Evolutionary conservation across 2,888 invertebrate genomes (phyloP).

Genomic region (Anaspis maculata): DNA sequence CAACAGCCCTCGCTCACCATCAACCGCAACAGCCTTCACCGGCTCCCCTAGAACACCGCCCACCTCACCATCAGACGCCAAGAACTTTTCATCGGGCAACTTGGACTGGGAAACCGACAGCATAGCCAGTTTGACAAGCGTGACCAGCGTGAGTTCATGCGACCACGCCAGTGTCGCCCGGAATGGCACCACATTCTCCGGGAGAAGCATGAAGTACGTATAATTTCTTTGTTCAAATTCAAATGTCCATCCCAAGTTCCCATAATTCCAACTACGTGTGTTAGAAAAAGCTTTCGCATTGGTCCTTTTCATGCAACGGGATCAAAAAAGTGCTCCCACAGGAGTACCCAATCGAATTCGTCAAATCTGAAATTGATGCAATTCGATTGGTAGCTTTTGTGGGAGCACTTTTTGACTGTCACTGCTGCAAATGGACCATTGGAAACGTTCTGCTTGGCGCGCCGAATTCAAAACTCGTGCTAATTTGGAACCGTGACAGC

Average conservation of each 20-base stretch:
- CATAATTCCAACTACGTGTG: conserved; percentile 3
- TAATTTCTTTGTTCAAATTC: neutral
- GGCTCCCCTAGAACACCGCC: conserved; percentile 33
- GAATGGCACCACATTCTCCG: conserved; percentile 52
- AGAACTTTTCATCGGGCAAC: conserved; percentile 53
- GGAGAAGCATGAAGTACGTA: conserved; percentile 41
- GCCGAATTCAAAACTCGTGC: too few species aligned
- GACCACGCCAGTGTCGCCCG: conserved; percentile 76
- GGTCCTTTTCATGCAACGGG: too few species aligned
- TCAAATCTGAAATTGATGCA: too few species aligned
- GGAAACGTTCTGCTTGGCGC: too few species aligned
- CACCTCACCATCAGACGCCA: conserved; percentile 34
- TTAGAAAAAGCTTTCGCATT: too few species aligned
- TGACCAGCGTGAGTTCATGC: conserved; percentile 71
- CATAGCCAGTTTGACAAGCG: conserved; percentile 69
- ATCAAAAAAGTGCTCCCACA: too few species aligned
- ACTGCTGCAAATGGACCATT: too few species aligned
- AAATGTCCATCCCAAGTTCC: conserved; percentile 1
- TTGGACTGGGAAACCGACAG: conserved; percentile 55
- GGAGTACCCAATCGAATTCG: too few species aligned
- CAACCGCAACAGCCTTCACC: too few species aligned
- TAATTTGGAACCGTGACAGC: too few species aligned
- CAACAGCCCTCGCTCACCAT: conserved; percentile 29
- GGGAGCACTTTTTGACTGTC: too few species aligned
- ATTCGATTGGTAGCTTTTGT: too few species aligned